Base-by-base conservation (phyloP, 1,140 invertebrate species). In the Hermatobates lingyangjiaoensis region DNA sequence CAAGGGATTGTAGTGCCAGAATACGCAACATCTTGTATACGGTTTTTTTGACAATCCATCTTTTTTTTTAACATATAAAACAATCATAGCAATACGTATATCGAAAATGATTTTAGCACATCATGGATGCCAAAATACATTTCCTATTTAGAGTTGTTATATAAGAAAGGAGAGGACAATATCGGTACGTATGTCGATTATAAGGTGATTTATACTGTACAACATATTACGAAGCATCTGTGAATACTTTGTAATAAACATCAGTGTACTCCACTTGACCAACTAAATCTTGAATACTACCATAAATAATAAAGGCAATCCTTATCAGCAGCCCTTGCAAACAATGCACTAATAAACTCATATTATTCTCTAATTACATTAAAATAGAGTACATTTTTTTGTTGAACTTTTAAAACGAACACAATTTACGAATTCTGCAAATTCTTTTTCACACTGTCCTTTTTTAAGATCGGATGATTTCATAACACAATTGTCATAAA, bases 231-330 rank as follows among this genome's bases (percentile, higher is more conserved):
- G 93, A 86, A 1, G 92, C 94, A 72, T 98, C 94, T 0, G 84
- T 88, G 59, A 95, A 97, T 0, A 99, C 93, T 68, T 79, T 79
- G 63, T 98, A 99, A 67, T 98, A 95, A 24, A 98, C 73, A 64
- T 99, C 95, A 0, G 95, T 98, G 63, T 91, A 99, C 7, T 85
- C 79, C 1, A 98, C 80, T 49, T 74, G 64, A n/a, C 78, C 82
- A 55, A 68, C 61, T 28, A 69, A 63, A 65, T 98, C 93, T 59
- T 93, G 90, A 61, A 80, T 78, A 51, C 81, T 72, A 10, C 83
- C 79, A 65, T 91, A 95, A 14, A 71, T 45, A 18, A 94, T 75
- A n/a, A 95, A 69, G 25, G 70, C 20, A 1, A 89, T 40, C 51
- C 91, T 74, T 25, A 91, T 55, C 4, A 76, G 7, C 3, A 81